Percentiles rank a stretch among this genome's conserved stretches.
phyloP scores from a whole-genome alignment of 2,797 vertebrate species.

The Antrozous pallidus region DNA sequence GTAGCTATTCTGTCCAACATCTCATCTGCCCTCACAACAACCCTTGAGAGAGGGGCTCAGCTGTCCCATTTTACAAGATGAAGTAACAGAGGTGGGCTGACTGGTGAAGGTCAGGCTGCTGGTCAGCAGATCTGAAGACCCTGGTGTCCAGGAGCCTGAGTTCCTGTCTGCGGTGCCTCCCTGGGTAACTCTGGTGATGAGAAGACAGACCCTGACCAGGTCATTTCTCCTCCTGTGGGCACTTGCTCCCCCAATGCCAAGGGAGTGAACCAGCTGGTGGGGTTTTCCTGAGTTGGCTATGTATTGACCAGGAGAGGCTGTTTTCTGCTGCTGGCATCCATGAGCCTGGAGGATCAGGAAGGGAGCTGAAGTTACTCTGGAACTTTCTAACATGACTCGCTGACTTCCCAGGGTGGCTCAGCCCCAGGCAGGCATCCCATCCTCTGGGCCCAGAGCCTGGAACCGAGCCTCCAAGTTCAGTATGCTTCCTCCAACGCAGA shows the following conservation, averaged over 20 bases:
- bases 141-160: rapidly evolving
- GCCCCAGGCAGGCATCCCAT: background rate
- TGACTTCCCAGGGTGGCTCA: background rate
- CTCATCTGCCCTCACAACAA: background rate
- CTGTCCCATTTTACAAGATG: background rate
- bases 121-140: background rate
- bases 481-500: background rate
- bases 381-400: background rate
- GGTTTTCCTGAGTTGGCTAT: background rate
- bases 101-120: background rate
- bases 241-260: too few species aligned
- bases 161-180: rapidly evolving
- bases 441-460: background rate
- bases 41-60: background rate
- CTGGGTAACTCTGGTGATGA: too few species aligned
- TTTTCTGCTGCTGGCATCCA: background rate
- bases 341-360: background rate
- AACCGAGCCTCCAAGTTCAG: background rate
- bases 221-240: too few species aligned
- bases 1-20: background rate
- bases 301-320: background rate
- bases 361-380: background rate
- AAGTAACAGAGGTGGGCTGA: background rate
- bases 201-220: too few species aligned
- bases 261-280: background rate